Evolutionary conservation across 2,113 vertebrate genomes (phyloP).

Genomic region (Cyanistes caeruleus): DNA sequence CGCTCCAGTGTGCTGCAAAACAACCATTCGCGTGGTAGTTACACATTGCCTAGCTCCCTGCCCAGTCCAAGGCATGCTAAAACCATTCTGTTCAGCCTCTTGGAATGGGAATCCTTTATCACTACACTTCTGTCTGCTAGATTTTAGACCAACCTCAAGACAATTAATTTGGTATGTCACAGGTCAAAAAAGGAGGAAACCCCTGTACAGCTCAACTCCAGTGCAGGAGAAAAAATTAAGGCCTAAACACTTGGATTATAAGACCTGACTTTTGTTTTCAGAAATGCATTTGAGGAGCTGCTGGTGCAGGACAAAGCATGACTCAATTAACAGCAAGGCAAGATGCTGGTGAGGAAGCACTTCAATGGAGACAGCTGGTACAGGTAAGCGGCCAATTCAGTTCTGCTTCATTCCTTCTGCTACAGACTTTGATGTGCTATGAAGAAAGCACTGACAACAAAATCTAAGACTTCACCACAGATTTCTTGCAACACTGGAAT

Average conservation of each 20-base stretch:
- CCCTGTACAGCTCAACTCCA: neutral
- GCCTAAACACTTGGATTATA: neutral
- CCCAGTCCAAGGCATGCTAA: neutral
- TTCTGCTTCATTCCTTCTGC: constrained; percentile 10
- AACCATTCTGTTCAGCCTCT: neutral
- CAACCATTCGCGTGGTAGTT: neutral
- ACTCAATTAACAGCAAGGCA: neutral
- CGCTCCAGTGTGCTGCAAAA: constrained; percentile 88
- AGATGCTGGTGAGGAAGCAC: neutral
- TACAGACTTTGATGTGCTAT: neutral
- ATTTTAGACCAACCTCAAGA: neutral
- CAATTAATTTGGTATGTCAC: neutral
- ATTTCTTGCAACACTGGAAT: neutral
- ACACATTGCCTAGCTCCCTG: neutral
- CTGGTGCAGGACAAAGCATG: neutral
- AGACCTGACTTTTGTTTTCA: neutral
- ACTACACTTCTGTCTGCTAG: neutral
- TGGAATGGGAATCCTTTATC: neutral
- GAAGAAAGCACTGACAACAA: neutral
- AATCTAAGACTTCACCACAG: neutral
- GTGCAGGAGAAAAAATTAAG: neutral
- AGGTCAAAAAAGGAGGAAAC: neutral
- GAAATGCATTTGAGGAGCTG: neutral
- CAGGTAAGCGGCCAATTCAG: neutral
- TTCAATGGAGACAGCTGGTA: neutral